Percentiles rank a stretch among this genome's conserved stretches.
Conservation (phyloP, 2,113 vertebrate genomes). For the Zosterops lateralis region DNA sequence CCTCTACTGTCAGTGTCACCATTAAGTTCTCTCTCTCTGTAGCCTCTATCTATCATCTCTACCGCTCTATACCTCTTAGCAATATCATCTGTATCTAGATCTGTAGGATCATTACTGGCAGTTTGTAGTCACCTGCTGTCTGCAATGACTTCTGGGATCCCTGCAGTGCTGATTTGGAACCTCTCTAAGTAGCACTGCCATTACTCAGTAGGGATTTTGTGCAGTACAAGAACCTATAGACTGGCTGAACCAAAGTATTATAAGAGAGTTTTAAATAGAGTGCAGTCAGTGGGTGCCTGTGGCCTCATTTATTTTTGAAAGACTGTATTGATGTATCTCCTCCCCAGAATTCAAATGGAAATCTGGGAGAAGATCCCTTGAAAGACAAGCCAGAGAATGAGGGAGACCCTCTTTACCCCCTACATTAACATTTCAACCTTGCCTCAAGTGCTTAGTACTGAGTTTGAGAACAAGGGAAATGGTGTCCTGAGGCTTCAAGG, state of each 20-base stretch:
- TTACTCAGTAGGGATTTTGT: conserved; percentile 50
- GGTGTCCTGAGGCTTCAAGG: conserved; percentile 69
- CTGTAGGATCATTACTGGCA: conserved; percentile 2
- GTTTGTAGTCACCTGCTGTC: conserved; percentile 16
- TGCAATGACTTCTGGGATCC: neutral
- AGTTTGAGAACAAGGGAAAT: conserved; percentile 63
- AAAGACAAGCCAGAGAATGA: conserved; percentile 58
- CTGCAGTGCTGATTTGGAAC: conserved; percentile 14
- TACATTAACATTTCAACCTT: conserved; percentile 66
- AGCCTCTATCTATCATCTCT: neutral
- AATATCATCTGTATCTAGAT: neutral
- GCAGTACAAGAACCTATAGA: conserved; percentile 44
- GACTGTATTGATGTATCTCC: conserved; percentile 59
- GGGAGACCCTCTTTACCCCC: conserved; percentile 53
- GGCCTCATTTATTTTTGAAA: conserved; percentile 69
- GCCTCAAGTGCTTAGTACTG: conserved; percentile 41
- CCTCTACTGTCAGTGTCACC: neutral
- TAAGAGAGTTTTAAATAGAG: conserved; percentile 61
- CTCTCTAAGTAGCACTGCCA: conserved; percentile 30
- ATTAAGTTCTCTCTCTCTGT: neutral
- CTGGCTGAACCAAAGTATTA: conserved; percentile 48
- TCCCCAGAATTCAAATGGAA: conserved; percentile 62
- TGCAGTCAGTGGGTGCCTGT: conserved; percentile 52
- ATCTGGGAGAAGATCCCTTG: conserved; percentile 61
- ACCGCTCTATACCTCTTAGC: neutral